Base-by-base conservation (phyloP, 2,113 vertebrate genomes). In the Pionites leucogaster region DNA sequence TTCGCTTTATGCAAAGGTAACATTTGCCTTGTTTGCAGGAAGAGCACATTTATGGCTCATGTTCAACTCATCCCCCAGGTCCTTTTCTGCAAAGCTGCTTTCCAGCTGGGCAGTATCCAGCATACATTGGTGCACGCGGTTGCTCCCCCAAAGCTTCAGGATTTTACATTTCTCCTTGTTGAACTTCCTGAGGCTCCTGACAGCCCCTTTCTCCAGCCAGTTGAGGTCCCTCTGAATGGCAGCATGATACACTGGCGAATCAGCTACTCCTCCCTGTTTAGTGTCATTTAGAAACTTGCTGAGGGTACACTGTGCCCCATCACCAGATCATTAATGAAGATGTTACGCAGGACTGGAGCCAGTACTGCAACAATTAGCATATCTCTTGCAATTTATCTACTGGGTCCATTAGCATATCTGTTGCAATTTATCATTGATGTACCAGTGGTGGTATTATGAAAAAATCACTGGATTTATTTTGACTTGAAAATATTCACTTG, bases 1-100 rank as follows among this genome's bases (percentile, higher is more conserved):
- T 50, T 81, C 17, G 1, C 16, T 33, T 69, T 65, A 70, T 24
- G 23, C 5, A 7, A 41, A 31, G 41, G 37, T 67, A 65, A 5
- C 2, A 5, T 62, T 69, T 0, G 0, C 7, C 9, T 17, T 20
- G 28, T 72, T 60, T 60, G 33, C 19, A 50, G 12, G 9, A 72
- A 74, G 39, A 7, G 8, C 5, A 37, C 8, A 6, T 27, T 65
- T 20, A 29, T 77, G 23, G 6, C 35, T 77, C 4, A 2, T 17
- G 9, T 69, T 24, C 52, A 60, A 17, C 18, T 9, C 18, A 6
- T 2, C 8, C 3, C 18, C 17, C 27, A 80, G 2, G 17, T 25
- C 2, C 4, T 68, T 60, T 88, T 33, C 59, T 87, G 49, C 11
- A 41, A 55, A 27, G 8, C 8, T 86, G 9, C 23, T 72, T 71